These are phyloP conservation scores for Campoplex capitator DNA, from an alignment of 2,888 invertebrate genomes.

Conservation along the genomic window DNA sequence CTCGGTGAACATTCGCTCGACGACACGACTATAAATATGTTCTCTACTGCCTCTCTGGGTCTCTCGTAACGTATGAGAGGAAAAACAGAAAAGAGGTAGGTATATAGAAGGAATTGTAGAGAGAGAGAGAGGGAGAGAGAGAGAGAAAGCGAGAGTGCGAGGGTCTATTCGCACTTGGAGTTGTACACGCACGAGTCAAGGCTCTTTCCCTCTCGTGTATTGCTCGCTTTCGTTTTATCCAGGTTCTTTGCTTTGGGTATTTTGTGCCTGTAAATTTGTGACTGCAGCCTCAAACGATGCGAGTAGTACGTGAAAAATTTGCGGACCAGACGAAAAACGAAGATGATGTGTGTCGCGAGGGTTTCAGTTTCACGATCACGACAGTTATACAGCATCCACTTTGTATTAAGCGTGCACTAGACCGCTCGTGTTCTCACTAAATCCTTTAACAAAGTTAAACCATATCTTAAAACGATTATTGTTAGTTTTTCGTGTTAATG, in stretches of 20 bases:
- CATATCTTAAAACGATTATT: neutral
- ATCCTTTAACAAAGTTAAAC: neutral
- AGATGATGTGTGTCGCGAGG: constrained; percentile 38
- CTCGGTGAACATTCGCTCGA: constrained; percentile 70
- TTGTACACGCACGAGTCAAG: constrained; percentile 49
- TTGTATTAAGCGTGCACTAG: neutral
- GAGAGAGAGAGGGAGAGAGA: constrained; percentile 23
- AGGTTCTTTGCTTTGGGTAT: constrained; percentile 43
- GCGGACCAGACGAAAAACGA: constrained; percentile 69
- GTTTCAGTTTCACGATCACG: constrained; percentile 55
- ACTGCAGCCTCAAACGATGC: constrained; percentile 46
- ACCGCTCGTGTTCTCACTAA: neutral
- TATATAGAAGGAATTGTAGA: constrained; percentile 8
- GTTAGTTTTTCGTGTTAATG: neutral
- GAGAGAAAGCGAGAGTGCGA: constrained; percentile 36
- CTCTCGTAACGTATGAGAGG: constrained; percentile 63
- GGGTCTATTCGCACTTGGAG: constrained; percentile 56
- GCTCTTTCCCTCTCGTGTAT: constrained; percentile 39
- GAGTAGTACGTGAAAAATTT: constrained; percentile 66
- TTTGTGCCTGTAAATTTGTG: constrained; percentile 48
- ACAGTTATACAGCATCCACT: constrained; percentile 29
- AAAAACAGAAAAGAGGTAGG: constrained; percentile 23
- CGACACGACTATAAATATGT: constrained; percentile 80
- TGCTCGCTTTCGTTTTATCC: constrained; percentile 51
- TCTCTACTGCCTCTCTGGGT: constrained; percentile 69